phyloP scores from a whole-genome alignment of 1,140 invertebrate species.

The Orussus abietinus region DNA sequence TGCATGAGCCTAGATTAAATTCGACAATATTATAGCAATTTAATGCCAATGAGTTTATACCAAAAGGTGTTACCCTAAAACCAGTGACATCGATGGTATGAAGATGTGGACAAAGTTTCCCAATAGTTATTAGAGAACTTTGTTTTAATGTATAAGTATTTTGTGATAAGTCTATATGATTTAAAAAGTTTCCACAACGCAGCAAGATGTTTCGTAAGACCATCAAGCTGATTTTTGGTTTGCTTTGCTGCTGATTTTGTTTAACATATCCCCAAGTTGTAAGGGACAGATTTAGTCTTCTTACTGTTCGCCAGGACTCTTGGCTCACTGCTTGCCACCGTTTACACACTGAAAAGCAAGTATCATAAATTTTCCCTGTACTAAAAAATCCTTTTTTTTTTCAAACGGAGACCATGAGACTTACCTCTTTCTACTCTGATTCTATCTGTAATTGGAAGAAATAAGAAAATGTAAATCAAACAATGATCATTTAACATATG shows the following conservation, averaged over 20 bases:
- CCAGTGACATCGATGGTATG: conserved; percentile 33
- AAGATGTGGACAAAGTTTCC: conserved; percentile 41
- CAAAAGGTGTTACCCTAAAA: conserved; percentile 33
- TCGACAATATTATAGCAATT: conserved; percentile 35
- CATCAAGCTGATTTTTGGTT: conserved; percentile 30
- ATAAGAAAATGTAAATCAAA: conserved; percentile 41
- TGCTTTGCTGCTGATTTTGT: conserved; percentile 5
- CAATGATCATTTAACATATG: conserved; percentile 45
- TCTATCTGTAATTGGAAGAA: conserved; percentile 40
- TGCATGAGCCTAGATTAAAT: conserved; percentile 31
- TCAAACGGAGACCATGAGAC: conserved; percentile 1
- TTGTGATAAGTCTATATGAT: conserved; percentile 28
- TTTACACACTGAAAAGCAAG: conserved; percentile 39
- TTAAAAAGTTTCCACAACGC: conserved; percentile 40
- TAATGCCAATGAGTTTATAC: conserved; percentile 30
- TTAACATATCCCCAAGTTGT: conserved; percentile 26
- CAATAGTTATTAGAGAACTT: conserved; percentile 41
- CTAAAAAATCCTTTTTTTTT: not conserved
- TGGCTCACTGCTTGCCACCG: conserved; percentile 36
- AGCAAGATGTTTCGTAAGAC: conserved; percentile 38
- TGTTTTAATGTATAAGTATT: conserved; percentile 20
- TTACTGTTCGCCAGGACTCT: conserved; percentile 38
- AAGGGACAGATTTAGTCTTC: conserved; percentile 27
- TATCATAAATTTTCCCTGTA: conserved; percentile 3
- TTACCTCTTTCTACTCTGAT: conserved; percentile 42